phyloP scores from a whole-genome alignment of 1,140 invertebrate species.

The Drosophila arizonae region DNA sequence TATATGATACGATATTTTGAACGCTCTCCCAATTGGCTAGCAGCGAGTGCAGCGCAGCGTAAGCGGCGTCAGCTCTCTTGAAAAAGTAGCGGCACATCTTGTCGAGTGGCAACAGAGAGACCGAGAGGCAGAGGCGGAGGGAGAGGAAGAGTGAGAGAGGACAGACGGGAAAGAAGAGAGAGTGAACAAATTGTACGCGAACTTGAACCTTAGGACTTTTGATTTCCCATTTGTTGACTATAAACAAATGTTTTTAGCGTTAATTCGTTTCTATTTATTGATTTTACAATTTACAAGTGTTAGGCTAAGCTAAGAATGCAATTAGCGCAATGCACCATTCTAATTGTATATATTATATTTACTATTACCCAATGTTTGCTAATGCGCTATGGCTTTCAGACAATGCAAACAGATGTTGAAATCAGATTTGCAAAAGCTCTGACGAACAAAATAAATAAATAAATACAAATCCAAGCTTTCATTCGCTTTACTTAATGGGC shows the following conservation, averaged over 20 bases:
- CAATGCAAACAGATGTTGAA: background rate
- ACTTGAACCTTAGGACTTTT: conserved; percentile 46
- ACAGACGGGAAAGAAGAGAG: background rate
- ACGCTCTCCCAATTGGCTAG: conserved; percentile 48
- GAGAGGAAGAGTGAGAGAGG: background rate
- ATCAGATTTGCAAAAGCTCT: conserved; percentile 7
- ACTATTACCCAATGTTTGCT: conserved; percentile 1
- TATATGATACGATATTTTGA: conserved; percentile 59
- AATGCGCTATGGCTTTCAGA: conserved; percentile 6
- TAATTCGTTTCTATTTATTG: conserved; percentile 20
- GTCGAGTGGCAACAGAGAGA: background rate
- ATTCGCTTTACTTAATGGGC: conserved; percentile 3
- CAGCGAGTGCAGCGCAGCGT: conserved; percentile 32
- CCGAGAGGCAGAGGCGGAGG: background rate
- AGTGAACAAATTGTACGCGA: conserved; percentile 5
- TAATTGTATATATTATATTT: background rate
- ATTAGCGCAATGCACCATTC: conserved; percentile 27
- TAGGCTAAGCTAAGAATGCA: conserved; percentile 28
- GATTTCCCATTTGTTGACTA: conserved; percentile 27
- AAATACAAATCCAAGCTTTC: conserved; percentile 2
- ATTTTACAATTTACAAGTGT: conserved; percentile 35
- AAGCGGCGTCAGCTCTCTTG: conserved; percentile 9
- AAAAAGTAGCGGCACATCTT: conserved; percentile 8
- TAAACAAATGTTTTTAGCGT: conserved; percentile 3
- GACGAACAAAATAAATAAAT: background rate